phyloP scores from a whole-genome alignment of 64 coral and sea anemone species.

The Porites australiensis region DNA sequence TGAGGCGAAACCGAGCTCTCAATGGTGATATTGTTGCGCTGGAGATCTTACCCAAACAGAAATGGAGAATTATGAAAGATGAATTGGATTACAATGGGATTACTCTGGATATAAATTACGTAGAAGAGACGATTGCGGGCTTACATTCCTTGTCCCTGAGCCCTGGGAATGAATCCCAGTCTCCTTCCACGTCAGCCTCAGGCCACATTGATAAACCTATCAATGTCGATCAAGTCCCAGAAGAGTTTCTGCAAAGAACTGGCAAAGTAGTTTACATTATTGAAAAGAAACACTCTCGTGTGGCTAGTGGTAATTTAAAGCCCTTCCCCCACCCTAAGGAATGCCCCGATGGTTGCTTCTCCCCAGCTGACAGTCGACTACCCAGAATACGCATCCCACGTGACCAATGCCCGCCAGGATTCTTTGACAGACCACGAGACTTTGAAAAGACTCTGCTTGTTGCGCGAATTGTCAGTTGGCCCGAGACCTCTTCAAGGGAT shows the following conservation, averaged over 20 bases:
- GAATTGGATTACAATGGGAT: slow-evolving; percentile 71
- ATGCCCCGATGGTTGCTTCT: slow-evolving; percentile 74
- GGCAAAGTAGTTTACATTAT: slow-evolving; percentile 90
- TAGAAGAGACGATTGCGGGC: slow-evolving; percentile 4
- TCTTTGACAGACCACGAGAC: slow-evolving; percentile 94
- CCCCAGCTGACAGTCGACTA: slow-evolving; percentile 87
- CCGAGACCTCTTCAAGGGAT: slow-evolving; percentile 77
- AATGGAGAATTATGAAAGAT: slow-evolving; percentile 83
- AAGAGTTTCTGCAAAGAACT: slow-evolving; percentile 89
- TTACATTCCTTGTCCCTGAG: slow-evolving; percentile 1
- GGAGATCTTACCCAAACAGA: slow-evolving; percentile 60
- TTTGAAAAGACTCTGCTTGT: slow-evolving; percentile 82
- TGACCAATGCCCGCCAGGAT: slow-evolving; percentile 71
- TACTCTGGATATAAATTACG: slow-evolving; percentile 47
- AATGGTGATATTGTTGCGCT: slow-evolving; percentile 93
- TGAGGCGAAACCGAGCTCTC: slow-evolving; percentile 85
- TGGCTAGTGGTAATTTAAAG: slow-evolving; percentile 81
- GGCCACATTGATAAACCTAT: slow-evolving; percentile 9
- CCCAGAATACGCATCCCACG: slow-evolving; percentile 88
- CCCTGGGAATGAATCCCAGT: background rate
- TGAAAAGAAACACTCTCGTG: slow-evolving; percentile 93
- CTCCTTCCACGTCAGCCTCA: background rate
- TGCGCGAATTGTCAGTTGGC: slow-evolving; percentile 90
- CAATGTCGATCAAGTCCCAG: slow-evolving; percentile 75
- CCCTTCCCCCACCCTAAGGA: slow-evolving; percentile 73